Evolutionary conservation across 2,888 invertebrate species (phyloP).

Genomic region (Nebria brevicollis): DNA sequence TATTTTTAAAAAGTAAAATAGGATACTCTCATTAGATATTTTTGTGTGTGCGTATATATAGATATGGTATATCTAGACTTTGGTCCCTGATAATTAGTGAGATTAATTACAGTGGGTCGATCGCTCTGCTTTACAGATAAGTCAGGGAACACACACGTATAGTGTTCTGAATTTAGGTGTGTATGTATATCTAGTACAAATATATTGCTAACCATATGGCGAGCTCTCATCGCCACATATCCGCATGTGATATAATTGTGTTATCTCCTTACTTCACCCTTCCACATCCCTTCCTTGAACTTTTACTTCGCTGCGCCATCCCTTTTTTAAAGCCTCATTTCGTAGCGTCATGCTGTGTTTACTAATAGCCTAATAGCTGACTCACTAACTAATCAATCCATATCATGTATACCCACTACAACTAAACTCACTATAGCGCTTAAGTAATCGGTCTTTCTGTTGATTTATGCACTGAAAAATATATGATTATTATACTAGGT

Average conservation of each 20-base stretch:
- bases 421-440: too few species aligned
- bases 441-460: too few species aligned
- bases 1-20: too few species aligned
- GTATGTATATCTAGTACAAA: conserved; percentile 53
- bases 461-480: too few species aligned
- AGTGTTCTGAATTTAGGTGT: conserved; percentile 49
- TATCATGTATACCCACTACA: too few species aligned
- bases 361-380: not conserved
- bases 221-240: conserved; percentile 50
- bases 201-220: conserved; percentile 54
- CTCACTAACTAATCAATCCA: conserved; percentile 15
- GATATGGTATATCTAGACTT: conserved; percentile 7
- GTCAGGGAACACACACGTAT: conserved; percentile 45
- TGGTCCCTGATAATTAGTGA: conserved; percentile 38
- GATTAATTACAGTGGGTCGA: conserved; percentile 38
- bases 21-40: too few species aligned
- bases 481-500: too few species aligned
- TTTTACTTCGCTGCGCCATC: not conserved
- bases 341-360: conserved; percentile 12
- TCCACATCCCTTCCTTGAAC: not conserved
- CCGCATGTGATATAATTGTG: conserved; percentile 33
- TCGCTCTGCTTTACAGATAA: conserved; percentile 26
- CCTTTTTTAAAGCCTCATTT: not conserved
- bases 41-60: too few species aligned
- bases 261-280: conserved; percentile 51